Conservation (phyloP, 2,888 invertebrate genomes). For the Orthosia incerta region DNA sequence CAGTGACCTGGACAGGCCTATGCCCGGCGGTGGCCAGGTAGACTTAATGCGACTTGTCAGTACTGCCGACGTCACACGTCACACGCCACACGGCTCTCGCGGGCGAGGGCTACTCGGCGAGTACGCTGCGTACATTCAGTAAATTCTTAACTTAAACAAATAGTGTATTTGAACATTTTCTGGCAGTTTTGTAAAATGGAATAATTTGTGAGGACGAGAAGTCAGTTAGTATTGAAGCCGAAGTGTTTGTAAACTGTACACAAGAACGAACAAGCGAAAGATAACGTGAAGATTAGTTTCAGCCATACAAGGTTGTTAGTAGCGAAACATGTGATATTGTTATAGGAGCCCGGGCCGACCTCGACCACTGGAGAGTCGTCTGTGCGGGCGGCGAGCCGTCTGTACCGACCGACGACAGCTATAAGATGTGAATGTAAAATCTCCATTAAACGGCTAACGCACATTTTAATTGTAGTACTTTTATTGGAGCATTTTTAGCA, state of each 20-base stretch:
- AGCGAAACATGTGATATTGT: conserved; percentile 79
- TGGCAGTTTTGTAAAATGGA: conserved; percentile 71
- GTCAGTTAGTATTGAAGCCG: conserved; percentile 69
- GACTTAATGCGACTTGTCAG: conserved; percentile 50
- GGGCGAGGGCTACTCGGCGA: conserved; percentile 44
- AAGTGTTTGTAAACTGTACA: conserved; percentile 69
- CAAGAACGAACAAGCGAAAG: conserved; percentile 78
- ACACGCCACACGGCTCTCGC: conserved; percentile 56
- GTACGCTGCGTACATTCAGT: conserved; percentile 46
- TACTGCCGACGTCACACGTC: conserved; percentile 42
- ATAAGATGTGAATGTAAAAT: conserved; percentile 38
- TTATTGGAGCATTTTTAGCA: conserved; percentile 54
- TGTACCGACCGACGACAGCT: conserved; percentile 34
- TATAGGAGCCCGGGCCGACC: conserved; percentile 75
- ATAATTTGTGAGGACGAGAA: conserved; percentile 64
- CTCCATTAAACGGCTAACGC: conserved; percentile 58
- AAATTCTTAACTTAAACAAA: conserved; percentile 56
- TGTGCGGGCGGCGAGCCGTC: too few relatives aligned
- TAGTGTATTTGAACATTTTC: conserved; percentile 60
- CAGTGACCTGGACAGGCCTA: conserved; percentile 48
- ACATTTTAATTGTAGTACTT: conserved; percentile 58
- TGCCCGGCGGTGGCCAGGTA: conserved; percentile 50
- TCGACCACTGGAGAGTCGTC: conserved; percentile 41
- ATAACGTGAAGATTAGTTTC: conserved; percentile 84
- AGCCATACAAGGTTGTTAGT: conserved; percentile 77